Evolutionary conservation across 2,113 vertebrate genomes (phyloP).

Genomic region (Percopsis transmontana): DNA sequence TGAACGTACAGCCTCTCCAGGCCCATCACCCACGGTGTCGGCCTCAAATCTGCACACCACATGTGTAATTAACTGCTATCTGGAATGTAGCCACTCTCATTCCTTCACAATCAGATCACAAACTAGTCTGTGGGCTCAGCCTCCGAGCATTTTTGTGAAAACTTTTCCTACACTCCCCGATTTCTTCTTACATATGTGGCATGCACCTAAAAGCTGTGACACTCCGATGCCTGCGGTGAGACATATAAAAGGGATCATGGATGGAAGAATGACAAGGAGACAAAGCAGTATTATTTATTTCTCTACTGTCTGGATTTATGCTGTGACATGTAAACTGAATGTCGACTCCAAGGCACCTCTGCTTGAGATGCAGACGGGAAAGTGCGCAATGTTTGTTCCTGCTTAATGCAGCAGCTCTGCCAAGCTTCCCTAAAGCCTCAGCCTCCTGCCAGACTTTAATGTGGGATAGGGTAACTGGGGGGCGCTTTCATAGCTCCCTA

Average conservation of each 20-base stretch:
- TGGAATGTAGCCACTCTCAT: constrained; percentile 60
- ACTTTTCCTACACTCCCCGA: constrained; percentile 1
- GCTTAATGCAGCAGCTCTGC: constrained; percentile 67
- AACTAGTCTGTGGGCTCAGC: constrained; percentile 42
- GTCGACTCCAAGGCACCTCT: constrained; percentile 46
- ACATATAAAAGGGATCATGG: constrained; percentile 5
- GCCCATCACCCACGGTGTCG: constrained; percentile 69
- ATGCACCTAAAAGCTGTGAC: constrained; percentile 41
- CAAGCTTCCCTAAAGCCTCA: constrained; percentile 72
- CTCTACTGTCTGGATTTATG: constrained; percentile 33
- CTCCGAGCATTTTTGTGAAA: constrained; percentile 43
- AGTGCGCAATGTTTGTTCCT: constrained; percentile 67
- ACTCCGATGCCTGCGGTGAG: background rate
- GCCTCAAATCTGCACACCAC: constrained; percentile 73
- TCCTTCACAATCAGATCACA: constrained; percentile 66
- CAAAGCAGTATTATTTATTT: constrained; percentile 36
- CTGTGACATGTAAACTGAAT: constrained; percentile 54
- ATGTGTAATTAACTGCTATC: constrained; percentile 74
- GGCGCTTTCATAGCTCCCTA: constrained; percentile 73
- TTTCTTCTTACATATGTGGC: constrained; percentile 16
- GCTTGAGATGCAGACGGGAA: constrained; percentile 58
- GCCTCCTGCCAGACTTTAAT: constrained; percentile 74
- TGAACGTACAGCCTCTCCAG: constrained; percentile 71
- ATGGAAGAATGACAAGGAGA: constrained; percentile 36
- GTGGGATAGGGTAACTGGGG: constrained; percentile 75